Evolutionary conservation across 2,888 invertebrate genomes (phyloP), one percentile per base, ranked within the genome.

Genomic region (Harmothoe impar): DNA sequence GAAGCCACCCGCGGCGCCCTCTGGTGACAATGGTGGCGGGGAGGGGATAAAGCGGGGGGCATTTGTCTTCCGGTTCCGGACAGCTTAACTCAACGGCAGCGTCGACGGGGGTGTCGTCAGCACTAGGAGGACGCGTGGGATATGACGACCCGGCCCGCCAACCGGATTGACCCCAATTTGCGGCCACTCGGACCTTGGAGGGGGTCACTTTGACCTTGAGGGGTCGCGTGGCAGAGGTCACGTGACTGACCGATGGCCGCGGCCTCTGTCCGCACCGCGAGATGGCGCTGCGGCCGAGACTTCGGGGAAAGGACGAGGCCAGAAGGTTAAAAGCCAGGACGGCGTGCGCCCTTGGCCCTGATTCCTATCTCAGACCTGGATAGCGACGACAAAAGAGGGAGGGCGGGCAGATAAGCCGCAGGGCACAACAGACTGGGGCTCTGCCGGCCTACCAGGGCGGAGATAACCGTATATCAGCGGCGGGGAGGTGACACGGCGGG

Each of bases 161-260:
- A 33, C 81, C 43, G 20, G 15, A 81, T 43, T 81, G 81, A 81
- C 81, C 81, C 81, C 81, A 81, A 81, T 81, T 81, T 81, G 81
- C 35, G 33, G 81, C 81, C 81, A 81, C 81, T 43, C 20, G 3
- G 35, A 81, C 81, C 81, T 25, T 29, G 29, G 31, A n/a, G 68
- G 77, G 31, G 62, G 62, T 23, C n/a, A 25, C 23, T 7, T 23
- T 23, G 62, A 62, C n/a, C 23, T 23, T 23, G 62, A 25, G 62
- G 25, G 62, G 62, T 31, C 25, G 31, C 29, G 31, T 25, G 25
- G 25, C 29, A 31, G 31, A 31, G 77, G 31, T 25, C 31, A 77
- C n/a, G 29, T 25, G 29, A 25, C 77, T 77, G 77, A 77, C 77
- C 77, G 77, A 77, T 77, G 77, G 77, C 25, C 17, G 77, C 77